phyloP scores from a whole-genome alignment of 2,113 vertebrate genomes.

The Oreamnos americanus region DNA sequence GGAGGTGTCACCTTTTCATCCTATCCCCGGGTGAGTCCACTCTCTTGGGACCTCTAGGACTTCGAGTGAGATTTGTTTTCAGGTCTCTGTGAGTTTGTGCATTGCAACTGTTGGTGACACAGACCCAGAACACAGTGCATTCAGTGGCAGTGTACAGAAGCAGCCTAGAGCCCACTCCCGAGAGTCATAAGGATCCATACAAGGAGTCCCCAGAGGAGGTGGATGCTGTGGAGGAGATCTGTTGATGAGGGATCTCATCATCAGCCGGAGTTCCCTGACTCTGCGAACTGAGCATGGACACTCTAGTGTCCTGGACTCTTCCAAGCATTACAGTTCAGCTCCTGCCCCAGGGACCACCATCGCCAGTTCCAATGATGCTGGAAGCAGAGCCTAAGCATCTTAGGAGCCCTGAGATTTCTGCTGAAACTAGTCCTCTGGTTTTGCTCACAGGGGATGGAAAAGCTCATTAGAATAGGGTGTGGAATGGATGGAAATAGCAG shows the following conservation, averaged over 20 bases:
- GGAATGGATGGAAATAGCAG: background rate
- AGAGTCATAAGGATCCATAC: background rate
- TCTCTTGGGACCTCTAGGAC: background rate
- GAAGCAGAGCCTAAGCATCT: background rate
- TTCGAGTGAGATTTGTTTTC: background rate
- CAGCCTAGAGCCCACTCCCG: background rate
- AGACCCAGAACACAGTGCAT: background rate
- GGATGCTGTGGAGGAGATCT: background rate
- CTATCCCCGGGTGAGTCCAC: background rate
- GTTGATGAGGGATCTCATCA: background rate
- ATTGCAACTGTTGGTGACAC: background rate
- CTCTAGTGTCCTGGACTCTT: background rate
- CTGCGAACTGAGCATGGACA: background rate
- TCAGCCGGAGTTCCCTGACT: background rate
- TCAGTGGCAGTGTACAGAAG: background rate
- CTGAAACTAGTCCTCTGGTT: background rate
- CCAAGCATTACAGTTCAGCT: background rate
- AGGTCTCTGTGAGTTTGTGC: background rate
- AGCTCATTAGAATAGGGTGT: background rate
- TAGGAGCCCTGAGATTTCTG: background rate
- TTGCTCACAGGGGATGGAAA: background rate
- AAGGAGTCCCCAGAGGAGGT: background rate
- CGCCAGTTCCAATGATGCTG: background rate
- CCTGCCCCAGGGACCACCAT: background rate
- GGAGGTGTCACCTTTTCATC: background rate